Conservation (phyloP, 2,888 invertebrate genomes). For the Enchytraeus crypticus region DNA sequence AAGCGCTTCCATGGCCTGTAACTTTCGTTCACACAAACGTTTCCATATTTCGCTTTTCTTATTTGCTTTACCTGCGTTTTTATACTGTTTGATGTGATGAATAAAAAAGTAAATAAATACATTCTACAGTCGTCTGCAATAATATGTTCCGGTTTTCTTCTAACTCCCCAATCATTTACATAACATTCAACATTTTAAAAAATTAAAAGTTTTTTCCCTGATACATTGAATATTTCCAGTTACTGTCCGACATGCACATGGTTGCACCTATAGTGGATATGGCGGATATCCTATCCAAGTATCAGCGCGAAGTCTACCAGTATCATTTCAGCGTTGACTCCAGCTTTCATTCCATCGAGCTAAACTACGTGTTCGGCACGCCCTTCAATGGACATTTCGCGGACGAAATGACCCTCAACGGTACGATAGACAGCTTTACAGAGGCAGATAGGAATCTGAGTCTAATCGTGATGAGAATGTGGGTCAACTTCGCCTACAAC, state of each 20-base stretch:
- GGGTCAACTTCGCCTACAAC: conserved; percentile 26
- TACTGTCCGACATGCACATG: conserved; percentile 28
- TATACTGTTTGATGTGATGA: too few species aligned
- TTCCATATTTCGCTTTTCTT: too few species aligned
- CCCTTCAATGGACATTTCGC: conserved; percentile 26
- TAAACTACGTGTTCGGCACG: conserved; percentile 27
- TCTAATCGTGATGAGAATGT: conserved; percentile 19
- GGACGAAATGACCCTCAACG: conserved; percentile 22
- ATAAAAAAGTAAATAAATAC: too few species aligned
- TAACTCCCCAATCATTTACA: too few species aligned
- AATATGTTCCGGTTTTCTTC: too few species aligned
- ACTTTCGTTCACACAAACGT: too few species aligned
- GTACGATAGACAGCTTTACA: conserved; percentile 8
- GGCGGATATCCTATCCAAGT: conserved; percentile 12
- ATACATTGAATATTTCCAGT: conserved; percentile 17
- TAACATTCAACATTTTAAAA: too few species aligned
- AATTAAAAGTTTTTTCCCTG: too few species aligned
- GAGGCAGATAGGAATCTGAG: conserved; percentile 15
- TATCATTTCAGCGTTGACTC: conserved; percentile 20
- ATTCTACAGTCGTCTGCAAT: too few species aligned
- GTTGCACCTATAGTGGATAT: conserved; percentile 22
- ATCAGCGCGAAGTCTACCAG: conserved; percentile 19
- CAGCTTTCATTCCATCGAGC: conserved; percentile 27
- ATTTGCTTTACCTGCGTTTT: too few species aligned
- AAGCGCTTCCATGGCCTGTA: too few species aligned